Percentiles rank a stretch among this genome's conserved stretches.
phyloP scores from a whole-genome alignment of 1,140 invertebrate genomes.

The Propsilocerus akamusi region DNA sequence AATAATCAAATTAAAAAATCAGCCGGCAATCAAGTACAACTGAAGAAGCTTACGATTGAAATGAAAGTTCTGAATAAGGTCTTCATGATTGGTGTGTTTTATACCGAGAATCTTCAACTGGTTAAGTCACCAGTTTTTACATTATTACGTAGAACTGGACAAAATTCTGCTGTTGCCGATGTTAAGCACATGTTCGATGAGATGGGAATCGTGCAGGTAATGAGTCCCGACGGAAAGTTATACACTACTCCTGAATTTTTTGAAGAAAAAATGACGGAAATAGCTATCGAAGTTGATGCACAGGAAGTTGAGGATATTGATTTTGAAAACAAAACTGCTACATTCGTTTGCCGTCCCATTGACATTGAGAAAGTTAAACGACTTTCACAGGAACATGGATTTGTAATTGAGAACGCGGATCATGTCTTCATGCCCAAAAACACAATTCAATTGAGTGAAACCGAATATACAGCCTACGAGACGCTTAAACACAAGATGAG shows the following conservation, averaged over 20 bases:
- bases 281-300: constrained; percentile 39
- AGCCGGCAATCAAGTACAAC: constrained; percentile 15
- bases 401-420: constrained; percentile 18
- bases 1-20: constrained; percentile 33
- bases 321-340: constrained; percentile 18
- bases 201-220: constrained; percentile 29
- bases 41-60: constrained; percentile 21
- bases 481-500: constrained; percentile 12
- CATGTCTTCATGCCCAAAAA: not conserved
- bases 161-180: constrained; percentile 13
- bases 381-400: constrained; percentile 24
- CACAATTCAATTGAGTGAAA: not conserved
- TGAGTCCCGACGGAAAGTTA: constrained; percentile 11
- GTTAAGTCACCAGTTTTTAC: constrained; percentile 21
- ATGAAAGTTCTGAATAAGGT: constrained; percentile 20
- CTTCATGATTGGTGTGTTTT: constrained; percentile 16
- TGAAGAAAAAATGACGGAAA: constrained; percentile 33
- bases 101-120: constrained; percentile 16
- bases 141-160: constrained; percentile 28
- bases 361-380: constrained; percentile 17
- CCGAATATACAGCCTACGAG: constrained; percentile 8
- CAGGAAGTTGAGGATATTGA: constrained; percentile 35
- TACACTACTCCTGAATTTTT: constrained; percentile 12
- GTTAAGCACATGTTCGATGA: constrained; percentile 28
- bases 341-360: constrained; percentile 25